These are phyloP conservation scores for Germaria angustata DNA, from an alignment of 2,888 invertebrate species.

Conservation along the genomic window DNA sequence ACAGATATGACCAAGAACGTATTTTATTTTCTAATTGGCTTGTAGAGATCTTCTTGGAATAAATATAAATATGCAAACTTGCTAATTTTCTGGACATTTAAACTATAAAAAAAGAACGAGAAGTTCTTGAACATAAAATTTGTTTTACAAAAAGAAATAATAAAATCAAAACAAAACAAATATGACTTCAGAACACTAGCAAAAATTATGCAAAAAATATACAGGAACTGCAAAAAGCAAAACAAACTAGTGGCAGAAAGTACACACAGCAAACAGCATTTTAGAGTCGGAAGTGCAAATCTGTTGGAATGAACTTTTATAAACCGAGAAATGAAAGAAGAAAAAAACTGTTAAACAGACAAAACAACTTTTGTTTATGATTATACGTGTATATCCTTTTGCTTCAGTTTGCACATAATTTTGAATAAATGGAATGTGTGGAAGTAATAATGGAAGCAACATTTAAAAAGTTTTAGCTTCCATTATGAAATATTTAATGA, in stretches of 20 bases:
- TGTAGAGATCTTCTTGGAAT: neutral
- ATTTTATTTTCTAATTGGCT: constrained; percentile 8
- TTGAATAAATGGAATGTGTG: neutral
- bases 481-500: constrained; percentile 4
- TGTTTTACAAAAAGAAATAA: constrained; percentile 24
- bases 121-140: constrained; percentile 50
- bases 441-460: neutral
- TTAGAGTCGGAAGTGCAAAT: constrained; percentile 58
- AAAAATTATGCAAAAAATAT: neutral
- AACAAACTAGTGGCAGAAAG: constrained; percentile 36
- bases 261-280: constrained; percentile 41
- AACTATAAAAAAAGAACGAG: constrained; percentile 42
- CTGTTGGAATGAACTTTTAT: constrained; percentile 56
- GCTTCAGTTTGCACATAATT: neutral
- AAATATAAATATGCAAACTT: constrained; percentile 44
- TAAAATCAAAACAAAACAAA: neutral
- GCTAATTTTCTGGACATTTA: constrained; percentile 67
- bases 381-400: neutral
- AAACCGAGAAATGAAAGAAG: constrained; percentile 21
- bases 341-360: constrained; percentile 29
- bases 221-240: constrained; percentile 23
- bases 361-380: constrained; percentile 35
- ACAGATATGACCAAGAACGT: neutral
- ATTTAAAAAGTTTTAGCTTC: constrained; percentile 12
- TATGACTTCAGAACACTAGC: constrained; percentile 3